Evolutionary conservation across 64 coral and sea anemone genomes (phyloP).

Genomic region (Pocillopora damicornis): DNA sequence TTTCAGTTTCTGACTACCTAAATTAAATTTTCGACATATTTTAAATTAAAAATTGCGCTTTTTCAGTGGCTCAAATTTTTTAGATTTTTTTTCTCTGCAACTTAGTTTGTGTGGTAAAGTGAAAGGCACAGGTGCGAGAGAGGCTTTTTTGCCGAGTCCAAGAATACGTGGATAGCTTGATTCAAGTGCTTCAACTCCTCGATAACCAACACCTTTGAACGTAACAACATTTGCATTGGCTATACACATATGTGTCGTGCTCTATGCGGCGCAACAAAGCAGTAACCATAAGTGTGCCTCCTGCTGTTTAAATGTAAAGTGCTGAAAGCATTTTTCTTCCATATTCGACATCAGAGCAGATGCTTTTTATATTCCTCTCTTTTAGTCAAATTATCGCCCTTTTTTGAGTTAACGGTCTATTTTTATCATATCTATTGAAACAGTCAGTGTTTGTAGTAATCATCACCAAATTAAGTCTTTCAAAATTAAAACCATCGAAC

Average conservation of each 20-base stretch:
- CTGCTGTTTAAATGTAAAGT: not conserved
- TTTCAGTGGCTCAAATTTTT: not conserved
- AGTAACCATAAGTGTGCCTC: not conserved
- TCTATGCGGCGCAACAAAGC: not conserved
- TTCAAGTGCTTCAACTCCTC: not conserved
- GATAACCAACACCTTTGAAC: not conserved
- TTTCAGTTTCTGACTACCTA: not conserved
- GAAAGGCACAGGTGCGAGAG: not conserved
- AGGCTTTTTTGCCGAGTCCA: not conserved
- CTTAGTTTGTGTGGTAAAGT: not conserved
- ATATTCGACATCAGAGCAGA: not conserved
- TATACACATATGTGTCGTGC: not conserved
- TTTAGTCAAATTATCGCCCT: not conserved
- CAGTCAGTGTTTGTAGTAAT: not conserved
- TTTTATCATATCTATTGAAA: not conserved
- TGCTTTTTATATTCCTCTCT: not conserved
- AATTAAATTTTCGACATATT: constrained; percentile 10
- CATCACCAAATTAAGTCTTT: not conserved
- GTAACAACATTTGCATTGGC: not conserved
- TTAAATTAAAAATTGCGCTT: not conserved
- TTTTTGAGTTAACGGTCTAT: not conserved
- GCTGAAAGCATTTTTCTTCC: constrained; percentile 4
- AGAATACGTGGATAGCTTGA: not conserved
- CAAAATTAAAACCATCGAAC: not conserved
- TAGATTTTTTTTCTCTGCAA: not conserved